Evolutionary conservation across 2,113 vertebrate species (phyloP).

Genomic region (Oryzias melastigma): DNA sequence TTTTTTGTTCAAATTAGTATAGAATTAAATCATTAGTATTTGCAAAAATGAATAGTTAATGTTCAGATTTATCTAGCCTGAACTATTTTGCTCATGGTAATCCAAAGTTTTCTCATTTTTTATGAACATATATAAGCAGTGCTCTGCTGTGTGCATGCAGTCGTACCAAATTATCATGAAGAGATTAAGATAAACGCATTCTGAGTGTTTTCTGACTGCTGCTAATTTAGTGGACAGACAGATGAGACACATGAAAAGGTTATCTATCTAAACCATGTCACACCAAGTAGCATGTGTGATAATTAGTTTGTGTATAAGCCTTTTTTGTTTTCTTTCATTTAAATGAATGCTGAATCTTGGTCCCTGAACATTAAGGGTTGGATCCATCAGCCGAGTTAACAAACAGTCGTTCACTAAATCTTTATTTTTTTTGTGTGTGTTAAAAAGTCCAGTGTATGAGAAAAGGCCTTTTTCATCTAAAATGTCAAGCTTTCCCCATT

Average conservation of each 20-base stretch:
- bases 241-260: neutral
- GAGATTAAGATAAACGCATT: slow-evolving; percentile 2
- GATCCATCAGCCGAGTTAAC: neutral
- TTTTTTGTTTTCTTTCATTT: neutral
- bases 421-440: too few species aligned
- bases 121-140: neutral
- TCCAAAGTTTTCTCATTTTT: slow-evolving; percentile 7
- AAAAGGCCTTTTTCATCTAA: slow-evolving; percentile 59
- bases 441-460: slow-evolving; percentile 20
- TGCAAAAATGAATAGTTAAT: slow-evolving; percentile 1
- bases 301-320: neutral
- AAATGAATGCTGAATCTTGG: too few species aligned
- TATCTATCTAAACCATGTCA: slow-evolving; percentile 1
- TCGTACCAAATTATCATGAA: neutral
- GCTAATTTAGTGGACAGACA: neutral
- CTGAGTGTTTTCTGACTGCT: neutral
- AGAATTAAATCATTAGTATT: slow-evolving; percentile 13
- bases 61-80: neutral
- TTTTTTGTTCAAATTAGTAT: slow-evolving; percentile 9
- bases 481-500: slow-evolving; percentile 62
- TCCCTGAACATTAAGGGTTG: too few species aligned
- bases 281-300: neutral
- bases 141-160: neutral
- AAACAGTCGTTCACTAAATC: neutral
- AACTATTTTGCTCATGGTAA: neutral